Percentiles rank a stretch among this genome's conserved stretches.
phyloP scores from a whole-genome alignment of 2,113 vertebrate genomes.

The Sterrhoptilus dennistouni region DNA sequence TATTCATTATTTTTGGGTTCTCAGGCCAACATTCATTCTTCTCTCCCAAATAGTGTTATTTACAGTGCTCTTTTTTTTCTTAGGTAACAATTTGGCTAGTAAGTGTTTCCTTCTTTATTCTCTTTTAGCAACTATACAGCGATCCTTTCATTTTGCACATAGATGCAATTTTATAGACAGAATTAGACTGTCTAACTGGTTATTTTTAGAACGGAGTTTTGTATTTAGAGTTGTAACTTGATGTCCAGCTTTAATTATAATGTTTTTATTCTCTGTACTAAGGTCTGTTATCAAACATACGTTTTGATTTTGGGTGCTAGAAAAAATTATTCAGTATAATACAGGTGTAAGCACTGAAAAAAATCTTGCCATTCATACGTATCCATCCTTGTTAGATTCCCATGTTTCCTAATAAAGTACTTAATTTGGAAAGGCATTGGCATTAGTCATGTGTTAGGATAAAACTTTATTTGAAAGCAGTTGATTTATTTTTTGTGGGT shows the following conservation, averaged over 20 bases:
- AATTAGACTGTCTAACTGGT: neutral
- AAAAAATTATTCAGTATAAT: neutral
- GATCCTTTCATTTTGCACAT: neutral
- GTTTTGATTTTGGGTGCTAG: neutral
- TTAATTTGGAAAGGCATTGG: neutral
- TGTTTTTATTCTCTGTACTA: neutral
- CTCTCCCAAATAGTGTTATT: neutral
- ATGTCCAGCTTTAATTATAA: neutral
- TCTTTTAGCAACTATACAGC: neutral
- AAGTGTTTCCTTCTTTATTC: neutral
- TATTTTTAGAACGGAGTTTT: neutral
- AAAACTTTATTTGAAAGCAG: neutral
- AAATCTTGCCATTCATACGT: neutral
- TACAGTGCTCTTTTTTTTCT: neutral
- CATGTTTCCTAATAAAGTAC: neutral
- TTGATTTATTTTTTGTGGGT: neutral
- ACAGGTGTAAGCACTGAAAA: neutral
- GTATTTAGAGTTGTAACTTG: neutral
- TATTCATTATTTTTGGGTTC: neutral
- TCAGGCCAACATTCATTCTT: neutral
- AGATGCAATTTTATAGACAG: neutral
- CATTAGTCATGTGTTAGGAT: neutral
- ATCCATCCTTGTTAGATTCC: neutral
- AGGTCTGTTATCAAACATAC: neutral
- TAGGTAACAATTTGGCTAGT: neutral